These are phyloP conservation scores for Dicycla oo DNA, from an alignment of 2,888 invertebrate species.

Conservation along the genomic window DNA sequence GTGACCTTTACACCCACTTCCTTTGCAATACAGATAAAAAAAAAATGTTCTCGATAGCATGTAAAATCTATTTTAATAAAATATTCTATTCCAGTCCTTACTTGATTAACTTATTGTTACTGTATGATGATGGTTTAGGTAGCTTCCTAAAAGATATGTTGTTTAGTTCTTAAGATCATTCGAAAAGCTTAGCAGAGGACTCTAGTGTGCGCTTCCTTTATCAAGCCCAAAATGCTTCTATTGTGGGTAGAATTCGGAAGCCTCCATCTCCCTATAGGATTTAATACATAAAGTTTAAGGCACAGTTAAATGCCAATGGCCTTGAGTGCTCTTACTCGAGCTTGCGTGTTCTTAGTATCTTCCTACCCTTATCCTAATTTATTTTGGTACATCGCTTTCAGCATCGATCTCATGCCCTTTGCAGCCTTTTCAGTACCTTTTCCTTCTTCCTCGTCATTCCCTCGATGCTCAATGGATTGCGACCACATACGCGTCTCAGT, in stretches of 20 bases:
- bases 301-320: too few species aligned
- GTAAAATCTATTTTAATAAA: not conserved
- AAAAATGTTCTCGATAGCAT: not conserved
- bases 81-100: not conserved
- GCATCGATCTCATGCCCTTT: too few species aligned
- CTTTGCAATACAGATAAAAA: slow-evolving; percentile 31
- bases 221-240: not conserved
- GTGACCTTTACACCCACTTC: slow-evolving; percentile 32
- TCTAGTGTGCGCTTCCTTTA: not conserved
- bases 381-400: too few species aligned
- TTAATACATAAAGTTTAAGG: not conserved
- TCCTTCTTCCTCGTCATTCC: too few species aligned
- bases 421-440: too few species aligned
- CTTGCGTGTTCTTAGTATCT: too few species aligned
- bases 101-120: not conserved
- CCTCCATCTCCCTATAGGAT: not conserved
- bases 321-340: too few species aligned
- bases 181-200: not conserved
- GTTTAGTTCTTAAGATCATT: not conserved
- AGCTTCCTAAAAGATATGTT: not conserved
- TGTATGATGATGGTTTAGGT: not conserved
- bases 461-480: too few species aligned
- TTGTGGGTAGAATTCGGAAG: not conserved
- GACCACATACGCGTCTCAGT: too few species aligned
- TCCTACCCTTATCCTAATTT: too few species aligned